Percentiles rank a stretch among this genome's conserved stretches.
phyloP scores from a whole-genome alignment of 2,797 vertebrate species.

The Mormyrops boulengeri region DNA sequence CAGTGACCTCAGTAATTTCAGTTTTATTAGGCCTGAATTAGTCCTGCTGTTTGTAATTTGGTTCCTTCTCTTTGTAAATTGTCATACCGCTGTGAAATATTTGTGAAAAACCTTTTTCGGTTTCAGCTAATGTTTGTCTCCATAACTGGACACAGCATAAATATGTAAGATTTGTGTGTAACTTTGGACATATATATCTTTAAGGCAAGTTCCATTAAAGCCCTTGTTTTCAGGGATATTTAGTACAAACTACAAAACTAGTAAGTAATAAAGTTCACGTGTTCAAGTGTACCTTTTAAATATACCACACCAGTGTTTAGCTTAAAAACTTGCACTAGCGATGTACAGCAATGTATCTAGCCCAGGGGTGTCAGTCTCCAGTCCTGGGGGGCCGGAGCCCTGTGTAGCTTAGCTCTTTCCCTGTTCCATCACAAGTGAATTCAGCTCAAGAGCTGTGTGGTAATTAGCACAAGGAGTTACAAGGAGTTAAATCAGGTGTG shows the following conservation, averaged over 20 bases:
- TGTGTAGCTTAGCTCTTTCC: neutral
- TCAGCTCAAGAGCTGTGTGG: too few species aligned
- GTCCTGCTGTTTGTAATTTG: neutral
- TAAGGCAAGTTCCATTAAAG: neutral
- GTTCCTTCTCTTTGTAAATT: neutral
- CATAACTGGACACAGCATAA: neutral
- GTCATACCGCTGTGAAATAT: neutral
- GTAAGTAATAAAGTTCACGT: neutral
- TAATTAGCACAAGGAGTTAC: neutral
- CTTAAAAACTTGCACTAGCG: neutral
- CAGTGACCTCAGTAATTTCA: neutral
- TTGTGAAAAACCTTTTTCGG: neutral
- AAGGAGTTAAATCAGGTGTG: neutral
- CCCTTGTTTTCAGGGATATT: neutral
- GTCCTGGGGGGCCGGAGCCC: neutral
- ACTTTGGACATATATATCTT: neutral
- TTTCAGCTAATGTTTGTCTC: neutral
- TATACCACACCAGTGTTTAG: neutral
- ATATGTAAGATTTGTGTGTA: neutral
- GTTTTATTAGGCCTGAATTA: neutral
- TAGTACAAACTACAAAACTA: neutral
- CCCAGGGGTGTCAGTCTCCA: neutral
- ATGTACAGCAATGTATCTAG: neutral
- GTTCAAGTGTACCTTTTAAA: neutral
- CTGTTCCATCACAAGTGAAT: neutral